A percentile compares a stretch with the other conserved stretches of the same genome.
Evolutionary conservation across 2,797 vertebrate species (phyloP).

Genomic region (Chrosomus eos): DNA sequence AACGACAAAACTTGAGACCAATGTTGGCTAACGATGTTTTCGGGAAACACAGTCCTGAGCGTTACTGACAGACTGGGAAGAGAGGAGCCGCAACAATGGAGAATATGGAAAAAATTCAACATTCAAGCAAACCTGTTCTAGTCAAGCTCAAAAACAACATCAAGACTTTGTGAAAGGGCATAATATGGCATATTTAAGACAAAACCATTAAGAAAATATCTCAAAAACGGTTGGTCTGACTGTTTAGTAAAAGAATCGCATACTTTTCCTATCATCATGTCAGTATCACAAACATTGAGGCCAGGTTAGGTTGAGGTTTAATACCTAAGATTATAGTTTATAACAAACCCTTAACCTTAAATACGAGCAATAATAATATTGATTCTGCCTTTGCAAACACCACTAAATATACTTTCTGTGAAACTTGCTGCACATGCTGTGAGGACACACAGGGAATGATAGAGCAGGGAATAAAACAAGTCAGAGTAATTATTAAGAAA

Average conservation of each 20-base stretch:
- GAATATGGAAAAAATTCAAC: neutral
- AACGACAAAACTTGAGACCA: no score
- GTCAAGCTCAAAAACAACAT: neutral
- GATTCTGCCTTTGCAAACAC: constrained; percentile 15
- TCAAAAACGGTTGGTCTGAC: constrained; percentile 3
- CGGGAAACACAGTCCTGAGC: neutral
- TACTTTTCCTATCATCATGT: neutral
- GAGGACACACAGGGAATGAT: constrained; percentile 12
- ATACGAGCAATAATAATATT: constrained; percentile 10
- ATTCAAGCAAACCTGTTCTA: neutral
- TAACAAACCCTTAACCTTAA: neutral
- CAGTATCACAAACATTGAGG: neutral
- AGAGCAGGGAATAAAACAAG: constrained; percentile 29
- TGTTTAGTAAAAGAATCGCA: neutral
- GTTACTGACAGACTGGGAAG: neutral
- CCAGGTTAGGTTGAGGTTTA: neutral
- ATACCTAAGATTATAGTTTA: neutral
- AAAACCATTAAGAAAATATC: neutral
- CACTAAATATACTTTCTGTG: constrained; percentile 9
- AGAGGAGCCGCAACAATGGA: neutral
- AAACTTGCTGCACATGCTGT: neutral
- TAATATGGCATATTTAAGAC: neutral
- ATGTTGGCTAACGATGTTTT: no score
- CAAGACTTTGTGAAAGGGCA: neutral
- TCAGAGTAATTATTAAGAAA: constrained; percentile 39